These are phyloP conservation scores for Neria commutata DNA, from an alignment of 2,888 invertebrate species.

Conservation along the genomic window DNA sequence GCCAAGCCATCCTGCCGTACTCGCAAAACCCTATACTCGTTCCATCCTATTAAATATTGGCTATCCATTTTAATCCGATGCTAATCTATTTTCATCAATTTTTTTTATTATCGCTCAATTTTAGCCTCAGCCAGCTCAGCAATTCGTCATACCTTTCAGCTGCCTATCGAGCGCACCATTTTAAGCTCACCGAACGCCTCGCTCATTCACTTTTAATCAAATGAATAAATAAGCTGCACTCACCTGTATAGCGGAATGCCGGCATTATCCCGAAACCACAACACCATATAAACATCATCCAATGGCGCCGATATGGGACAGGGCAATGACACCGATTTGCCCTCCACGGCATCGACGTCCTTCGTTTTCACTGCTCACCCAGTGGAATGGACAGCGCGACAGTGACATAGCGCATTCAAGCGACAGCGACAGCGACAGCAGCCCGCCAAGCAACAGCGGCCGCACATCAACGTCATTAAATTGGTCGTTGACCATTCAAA, in stretches of 20 bases:
- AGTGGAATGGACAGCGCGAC: constrained; percentile 10
- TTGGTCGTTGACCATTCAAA: not conserved
- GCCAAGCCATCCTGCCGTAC: too few relatives aligned
- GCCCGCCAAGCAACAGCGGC: not conserved
- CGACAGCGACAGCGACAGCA: not conserved
- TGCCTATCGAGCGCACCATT: too few relatives aligned
- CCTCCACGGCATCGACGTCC: constrained; percentile 86
- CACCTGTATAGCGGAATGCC: constrained; percentile 89
- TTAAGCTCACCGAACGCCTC: too few relatives aligned
- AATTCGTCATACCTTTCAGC: too few relatives aligned
- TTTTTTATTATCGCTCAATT: too few relatives aligned
- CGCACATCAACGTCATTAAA: constrained; percentile 7
- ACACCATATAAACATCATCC: constrained; percentile 89
- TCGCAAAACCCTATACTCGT: too few relatives aligned
- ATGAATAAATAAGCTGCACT: constrained; percentile 41
- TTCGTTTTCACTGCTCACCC: constrained; percentile 71
- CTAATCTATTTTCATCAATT: too few relatives aligned
- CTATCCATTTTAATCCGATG: too few relatives aligned
- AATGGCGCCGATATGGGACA: constrained; percentile 85
- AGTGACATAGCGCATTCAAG: not conserved
- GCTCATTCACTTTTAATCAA: constrained; percentile 50
- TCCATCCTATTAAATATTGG: too few relatives aligned
- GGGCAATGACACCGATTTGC: constrained; percentile 83
- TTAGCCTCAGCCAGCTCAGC: too few relatives aligned
- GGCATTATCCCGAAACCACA: constrained; percentile 88